Conservation (phyloP, 1,140 invertebrate species). For the Neodiprion pinetum region DNA sequence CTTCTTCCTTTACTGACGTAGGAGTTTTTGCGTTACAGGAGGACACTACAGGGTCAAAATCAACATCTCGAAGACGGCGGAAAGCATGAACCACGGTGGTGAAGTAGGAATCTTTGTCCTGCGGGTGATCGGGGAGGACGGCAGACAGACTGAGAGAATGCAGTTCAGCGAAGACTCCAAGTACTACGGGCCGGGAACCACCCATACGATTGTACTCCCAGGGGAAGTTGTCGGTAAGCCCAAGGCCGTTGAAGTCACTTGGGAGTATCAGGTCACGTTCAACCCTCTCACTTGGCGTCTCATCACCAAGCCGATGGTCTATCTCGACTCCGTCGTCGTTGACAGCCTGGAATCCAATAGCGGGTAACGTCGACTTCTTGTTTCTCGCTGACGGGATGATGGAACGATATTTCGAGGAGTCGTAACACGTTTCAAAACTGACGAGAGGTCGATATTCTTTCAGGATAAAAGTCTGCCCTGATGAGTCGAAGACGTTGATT, state of each 20-base stretch:
- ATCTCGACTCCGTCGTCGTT: conserved; percentile 73
- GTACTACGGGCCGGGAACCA: conserved; percentile 75
- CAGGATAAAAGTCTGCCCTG: conserved; percentile 57
- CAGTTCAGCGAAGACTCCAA: conserved; percentile 62
- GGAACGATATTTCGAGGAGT: neutral
- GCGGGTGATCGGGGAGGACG: conserved; percentile 69
- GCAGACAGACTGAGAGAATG: conserved; percentile 67
- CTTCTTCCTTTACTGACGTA: neutral
- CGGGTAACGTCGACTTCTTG: conserved; percentile 58
- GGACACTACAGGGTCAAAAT: conserved; percentile 78
- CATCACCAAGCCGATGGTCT: conserved; percentile 73
- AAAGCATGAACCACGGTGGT: conserved; percentile 76
- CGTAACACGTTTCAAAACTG: neutral
- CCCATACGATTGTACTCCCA: conserved; percentile 73
- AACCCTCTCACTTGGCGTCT: conserved; percentile 86
- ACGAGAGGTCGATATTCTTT: conserved; percentile 28
- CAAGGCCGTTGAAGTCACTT: conserved; percentile 72
- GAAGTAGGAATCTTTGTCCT: conserved; percentile 78
- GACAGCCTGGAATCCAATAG: conserved; percentile 73
- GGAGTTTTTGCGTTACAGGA: conserved; percentile 59
- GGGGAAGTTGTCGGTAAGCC: conserved; percentile 71
- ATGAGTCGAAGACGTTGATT: conserved; percentile 48
- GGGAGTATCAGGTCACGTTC: conserved; percentile 78
- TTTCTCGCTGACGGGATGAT: neutral
- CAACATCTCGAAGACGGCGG: conserved; percentile 74